phyloP scores from a whole-genome alignment of 2,888 invertebrate species.

The Esperia sulphurella region DNA sequence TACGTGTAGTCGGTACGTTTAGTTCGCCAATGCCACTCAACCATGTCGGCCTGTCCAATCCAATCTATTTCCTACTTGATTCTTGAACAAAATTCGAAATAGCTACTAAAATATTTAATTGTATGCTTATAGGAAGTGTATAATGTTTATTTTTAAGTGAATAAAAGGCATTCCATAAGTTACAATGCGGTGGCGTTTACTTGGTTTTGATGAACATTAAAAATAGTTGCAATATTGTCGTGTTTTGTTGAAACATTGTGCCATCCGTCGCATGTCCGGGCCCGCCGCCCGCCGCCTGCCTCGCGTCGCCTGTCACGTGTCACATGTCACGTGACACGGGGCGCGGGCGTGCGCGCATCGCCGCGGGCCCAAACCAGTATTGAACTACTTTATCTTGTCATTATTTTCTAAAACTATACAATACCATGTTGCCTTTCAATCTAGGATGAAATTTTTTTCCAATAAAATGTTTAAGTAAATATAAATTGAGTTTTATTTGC shows the following conservation, averaged over 20 bases:
- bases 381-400: constrained; percentile 48
- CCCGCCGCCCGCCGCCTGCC: background rate
- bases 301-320: background rate
- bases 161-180: constrained; percentile 74
- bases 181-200: constrained; percentile 66
- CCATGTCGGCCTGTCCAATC: constrained; percentile 26
- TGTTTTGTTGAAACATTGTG: constrained; percentile 55
- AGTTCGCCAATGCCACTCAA: constrained; percentile 13
- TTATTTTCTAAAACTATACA: constrained; percentile 67
- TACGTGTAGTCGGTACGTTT: constrained; percentile 18
- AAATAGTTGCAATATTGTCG: constrained; percentile 46
- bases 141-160: constrained; percentile 66
- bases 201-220: constrained; percentile 44
- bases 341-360: too few species aligned
- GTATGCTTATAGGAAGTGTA: constrained; percentile 66
- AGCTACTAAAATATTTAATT: constrained; percentile 41
- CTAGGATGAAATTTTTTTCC: constrained; percentile 75
- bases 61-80: constrained; percentile 26
- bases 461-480: constrained; percentile 77
- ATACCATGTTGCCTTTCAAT: constrained; percentile 79
- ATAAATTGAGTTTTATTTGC: constrained; percentile 53
- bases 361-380: constrained; percentile 28
- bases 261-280: constrained; percentile 52
- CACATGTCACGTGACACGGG: constrained; percentile 1
- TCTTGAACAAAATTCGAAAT: constrained; percentile 56